Evolutionary conservation across 2,113 vertebrate genomes (phyloP).

Genomic region (Climacteris rufus): DNA sequence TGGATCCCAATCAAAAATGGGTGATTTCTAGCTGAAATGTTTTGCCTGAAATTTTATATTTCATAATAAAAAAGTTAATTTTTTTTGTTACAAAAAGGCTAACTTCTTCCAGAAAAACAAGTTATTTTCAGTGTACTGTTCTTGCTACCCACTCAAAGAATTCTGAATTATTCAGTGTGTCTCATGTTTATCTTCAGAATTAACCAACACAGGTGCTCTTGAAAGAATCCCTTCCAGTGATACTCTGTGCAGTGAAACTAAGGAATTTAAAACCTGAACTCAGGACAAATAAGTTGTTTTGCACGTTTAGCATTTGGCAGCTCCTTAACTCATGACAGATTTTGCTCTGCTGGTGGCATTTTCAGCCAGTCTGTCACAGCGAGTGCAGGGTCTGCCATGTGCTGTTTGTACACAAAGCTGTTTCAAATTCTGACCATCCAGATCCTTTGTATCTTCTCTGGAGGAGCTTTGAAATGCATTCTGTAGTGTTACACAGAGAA

Average conservation of each 20-base stretch:
- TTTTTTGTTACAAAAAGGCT: not conserved
- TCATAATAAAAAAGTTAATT: not conserved
- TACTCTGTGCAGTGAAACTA: not conserved
- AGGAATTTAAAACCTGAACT: not conserved
- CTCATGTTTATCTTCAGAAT: not conserved
- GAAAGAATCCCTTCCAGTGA: not conserved
- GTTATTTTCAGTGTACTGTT: not conserved
- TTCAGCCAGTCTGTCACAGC: not conserved
- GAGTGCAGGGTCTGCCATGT: not conserved
- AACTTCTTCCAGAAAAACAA: not conserved
- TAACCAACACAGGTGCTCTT: not conserved
- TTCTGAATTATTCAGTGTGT: conserved; percentile 40
- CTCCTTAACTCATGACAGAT: not conserved
- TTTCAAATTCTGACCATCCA: not conserved
- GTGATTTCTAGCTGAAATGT: not conserved
- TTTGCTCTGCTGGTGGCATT: not conserved
- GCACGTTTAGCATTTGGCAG: not conserved
- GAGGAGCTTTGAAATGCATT: not conserved
- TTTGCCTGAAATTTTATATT: not conserved
- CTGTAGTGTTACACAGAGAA: not conserved
- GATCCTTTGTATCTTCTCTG: not conserved
- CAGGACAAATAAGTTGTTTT: not conserved
- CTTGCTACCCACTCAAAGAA: not conserved
- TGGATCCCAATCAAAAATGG: not conserved
- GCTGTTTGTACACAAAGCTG: not conserved